Percentiles rank a stretch among this genome's conserved stretches.
phyloP scores from a whole-genome alignment of 1,140 invertebrate species.

The Halesus radiatus region DNA sequence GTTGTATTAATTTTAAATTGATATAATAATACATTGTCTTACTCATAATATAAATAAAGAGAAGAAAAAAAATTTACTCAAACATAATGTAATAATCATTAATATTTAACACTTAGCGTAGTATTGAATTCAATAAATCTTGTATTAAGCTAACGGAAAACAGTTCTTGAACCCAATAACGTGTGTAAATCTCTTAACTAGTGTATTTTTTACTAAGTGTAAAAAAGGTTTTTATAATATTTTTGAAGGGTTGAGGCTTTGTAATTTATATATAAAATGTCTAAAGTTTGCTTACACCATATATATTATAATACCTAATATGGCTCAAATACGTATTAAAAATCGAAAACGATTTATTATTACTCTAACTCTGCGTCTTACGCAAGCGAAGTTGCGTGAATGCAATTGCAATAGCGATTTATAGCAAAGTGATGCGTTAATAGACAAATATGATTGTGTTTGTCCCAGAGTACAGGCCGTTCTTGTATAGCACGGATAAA shows the following conservation, averaged over 20 bases:
- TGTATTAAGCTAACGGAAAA: slow-evolving; percentile 12
- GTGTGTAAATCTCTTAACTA: slow-evolving; percentile 20
- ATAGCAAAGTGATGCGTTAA: no score
- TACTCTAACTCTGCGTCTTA: no score
- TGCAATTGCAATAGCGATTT: no score
- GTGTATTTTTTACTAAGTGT: neutral
- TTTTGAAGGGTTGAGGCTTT: neutral
- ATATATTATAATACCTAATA: no score
- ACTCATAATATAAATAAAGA: neutral
- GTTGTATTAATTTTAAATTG: neutral
- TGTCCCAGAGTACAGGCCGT: no score
- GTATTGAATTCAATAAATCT: neutral
- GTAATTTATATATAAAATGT: neutral
- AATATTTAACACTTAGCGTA: neutral
- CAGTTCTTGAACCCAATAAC: slow-evolving; percentile 17
- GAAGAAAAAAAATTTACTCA: slow-evolving; percentile 10
- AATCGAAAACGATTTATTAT: no score
- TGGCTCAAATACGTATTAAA: no score
- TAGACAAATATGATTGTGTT: no score
- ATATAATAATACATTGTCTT: neutral
- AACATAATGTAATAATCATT: slow-evolving; percentile 11
- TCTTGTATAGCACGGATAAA: no score
- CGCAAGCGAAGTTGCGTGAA: no score
- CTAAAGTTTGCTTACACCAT: no score
- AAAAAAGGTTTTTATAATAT: neutral